These are phyloP conservation scores for Helostoma temminkii DNA, from an alignment of 2,797 vertebrate species.

Conservation along the genomic window DNA sequence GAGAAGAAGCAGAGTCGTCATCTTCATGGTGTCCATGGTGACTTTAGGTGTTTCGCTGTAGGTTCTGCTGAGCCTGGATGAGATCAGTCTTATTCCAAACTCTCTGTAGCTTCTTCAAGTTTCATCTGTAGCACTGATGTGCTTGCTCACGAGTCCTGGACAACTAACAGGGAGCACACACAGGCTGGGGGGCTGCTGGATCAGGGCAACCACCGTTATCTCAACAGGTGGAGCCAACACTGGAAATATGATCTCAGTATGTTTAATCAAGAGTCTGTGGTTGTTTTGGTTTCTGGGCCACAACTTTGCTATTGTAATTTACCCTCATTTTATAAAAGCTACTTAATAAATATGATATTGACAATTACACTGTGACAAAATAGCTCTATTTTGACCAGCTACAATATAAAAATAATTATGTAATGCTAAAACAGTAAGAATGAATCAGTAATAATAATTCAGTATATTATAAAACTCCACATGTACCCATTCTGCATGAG, in stretches of 20 bases:
- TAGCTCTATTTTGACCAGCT: not conserved
- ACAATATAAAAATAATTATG: too few species aligned
- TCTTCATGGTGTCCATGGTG: slow-evolving; percentile 39
- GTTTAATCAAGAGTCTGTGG: not conserved
- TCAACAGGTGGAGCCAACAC: not conserved
- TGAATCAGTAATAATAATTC: too few species aligned
- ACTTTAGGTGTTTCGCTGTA: slow-evolving; percentile 2
- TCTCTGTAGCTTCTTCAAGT: slow-evolving; percentile 47
- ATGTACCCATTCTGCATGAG: not conserved
- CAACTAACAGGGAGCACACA: slow-evolving; percentile 41
- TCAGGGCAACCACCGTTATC: slow-evolving; percentile 14
- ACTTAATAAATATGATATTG: too few species aligned
- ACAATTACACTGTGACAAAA: too few species aligned
- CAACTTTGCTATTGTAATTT: too few species aligned
- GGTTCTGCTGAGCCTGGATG: slow-evolving; percentile 21
- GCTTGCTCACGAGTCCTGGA: slow-evolving; percentile 13
- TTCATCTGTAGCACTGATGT: slow-evolving; percentile 30
- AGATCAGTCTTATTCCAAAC: slow-evolving; percentile 40
- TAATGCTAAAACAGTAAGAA: too few species aligned
- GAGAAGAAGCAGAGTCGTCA: slow-evolving; percentile 65
- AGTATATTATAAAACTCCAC: not conserved
- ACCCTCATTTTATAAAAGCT: too few species aligned
- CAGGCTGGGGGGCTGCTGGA: not conserved
- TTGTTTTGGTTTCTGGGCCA: too few species aligned
- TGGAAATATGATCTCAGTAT: slow-evolving; percentile 9